These are phyloP conservation scores for Drosophila imparisetae DNA, from an alignment of 2,888 invertebrate genomes.

Conservation along the genomic window DNA sequence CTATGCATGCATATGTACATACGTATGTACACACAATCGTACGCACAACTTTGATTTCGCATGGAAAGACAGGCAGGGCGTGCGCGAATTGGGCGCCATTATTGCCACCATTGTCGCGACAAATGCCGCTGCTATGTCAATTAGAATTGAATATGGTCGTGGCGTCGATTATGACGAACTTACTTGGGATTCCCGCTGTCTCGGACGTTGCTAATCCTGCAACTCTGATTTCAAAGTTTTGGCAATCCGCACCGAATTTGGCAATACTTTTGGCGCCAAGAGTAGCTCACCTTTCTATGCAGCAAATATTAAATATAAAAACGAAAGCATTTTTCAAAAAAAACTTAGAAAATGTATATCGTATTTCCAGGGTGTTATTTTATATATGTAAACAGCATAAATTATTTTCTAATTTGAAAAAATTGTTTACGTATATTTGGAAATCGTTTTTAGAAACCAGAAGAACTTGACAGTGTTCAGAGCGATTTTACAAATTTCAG, in stretches of 20 bases:
- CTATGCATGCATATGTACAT: constrained; percentile 11
- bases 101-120: constrained; percentile 79
- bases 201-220: neutral
- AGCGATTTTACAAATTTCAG: neutral
- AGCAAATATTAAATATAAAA: neutral
- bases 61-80: constrained; percentile 43
- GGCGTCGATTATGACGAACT: constrained; percentile 43
- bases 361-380: neutral
- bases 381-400: neutral
- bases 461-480: neutral
- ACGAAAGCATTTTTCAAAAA: neutral
- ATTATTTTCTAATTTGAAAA: neutral
- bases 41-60: constrained; percentile 72
- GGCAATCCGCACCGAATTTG: neutral
- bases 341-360: neutral
- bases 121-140: constrained; percentile 70
- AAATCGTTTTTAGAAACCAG: neutral
- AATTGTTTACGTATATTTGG: neutral
- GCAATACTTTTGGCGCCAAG: neutral
- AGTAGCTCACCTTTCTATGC: neutral
- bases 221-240: constrained; percentile 3
- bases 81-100: constrained; percentile 72
- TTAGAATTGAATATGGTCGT: constrained; percentile 65
- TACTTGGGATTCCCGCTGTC: constrained; percentile 17
- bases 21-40: constrained; percentile 14